Percentiles rank a stretch among this genome's conserved stretches.
phyloP scores from a whole-genome alignment of 1,140 invertebrate genomes.

The Odontomachus brunneus region DNA sequence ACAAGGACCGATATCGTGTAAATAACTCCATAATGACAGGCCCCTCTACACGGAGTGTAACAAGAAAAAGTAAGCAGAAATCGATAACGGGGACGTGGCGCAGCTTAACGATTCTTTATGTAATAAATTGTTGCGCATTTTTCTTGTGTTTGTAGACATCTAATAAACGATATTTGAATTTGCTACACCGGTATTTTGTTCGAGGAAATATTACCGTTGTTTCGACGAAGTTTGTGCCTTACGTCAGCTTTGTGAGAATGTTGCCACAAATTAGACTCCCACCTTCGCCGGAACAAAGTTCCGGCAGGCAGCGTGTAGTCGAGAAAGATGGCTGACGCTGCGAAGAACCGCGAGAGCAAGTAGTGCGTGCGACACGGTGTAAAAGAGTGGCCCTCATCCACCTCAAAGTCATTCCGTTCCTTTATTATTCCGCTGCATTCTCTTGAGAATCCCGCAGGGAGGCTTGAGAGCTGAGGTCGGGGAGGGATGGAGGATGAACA shows the following conservation, averaged over 20 bases:
- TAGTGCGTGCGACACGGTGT: background rate
- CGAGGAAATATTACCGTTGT: too few relatives aligned
- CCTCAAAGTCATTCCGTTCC: constrained; percentile 37
- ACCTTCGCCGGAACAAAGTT: background rate
- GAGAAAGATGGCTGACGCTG: background rate
- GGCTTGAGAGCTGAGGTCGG: background rate
- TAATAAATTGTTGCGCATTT: background rate
- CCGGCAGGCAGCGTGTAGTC: background rate
- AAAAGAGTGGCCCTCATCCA: constrained; percentile 31
- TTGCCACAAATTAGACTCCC: too few relatives aligned
- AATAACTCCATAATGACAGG: background rate
- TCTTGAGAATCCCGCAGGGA: constrained; percentile 19
- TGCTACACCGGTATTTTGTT: too few relatives aligned
- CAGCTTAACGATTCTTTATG: background rate
- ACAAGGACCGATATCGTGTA: background rate
- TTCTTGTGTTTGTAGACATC: too few relatives aligned
- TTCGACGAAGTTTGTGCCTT: too few relatives aligned
- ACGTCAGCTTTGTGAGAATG: too few relatives aligned
- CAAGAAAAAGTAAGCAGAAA: background rate
- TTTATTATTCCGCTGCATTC: constrained; percentile 41
- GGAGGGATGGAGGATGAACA: constrained; percentile 38
- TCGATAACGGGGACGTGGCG: background rate
- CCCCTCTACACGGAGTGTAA: background rate
- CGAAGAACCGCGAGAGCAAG: constrained; percentile 5
- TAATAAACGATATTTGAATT: too few relatives aligned